Percentiles rank a stretch among this genome's conserved stretches.
Evolutionary conservation across 2,888 invertebrate genomes (phyloP).

Genomic region (Drosophila crucigera): DNA sequence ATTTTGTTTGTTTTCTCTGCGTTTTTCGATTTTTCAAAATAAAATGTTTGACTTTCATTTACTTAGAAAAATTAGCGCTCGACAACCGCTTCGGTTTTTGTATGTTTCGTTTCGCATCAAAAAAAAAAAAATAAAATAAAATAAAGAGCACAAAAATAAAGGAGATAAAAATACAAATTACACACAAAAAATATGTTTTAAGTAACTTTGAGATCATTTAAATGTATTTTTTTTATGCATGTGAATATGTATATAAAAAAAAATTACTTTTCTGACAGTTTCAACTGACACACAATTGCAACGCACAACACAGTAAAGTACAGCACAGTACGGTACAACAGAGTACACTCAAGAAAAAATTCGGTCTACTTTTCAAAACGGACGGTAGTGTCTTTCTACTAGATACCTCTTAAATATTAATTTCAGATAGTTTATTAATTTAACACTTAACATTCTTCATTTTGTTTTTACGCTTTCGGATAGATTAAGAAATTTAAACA

Average conservation of each 20-base stretch:
- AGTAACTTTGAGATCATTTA: slow-evolving; percentile 81
- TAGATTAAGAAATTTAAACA: background rate
- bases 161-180: slow-evolving; percentile 63
- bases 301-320: slow-evolving; percentile 1
- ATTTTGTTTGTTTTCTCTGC: slow-evolving; percentile 25
- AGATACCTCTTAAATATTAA: background rate
- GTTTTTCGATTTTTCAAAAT: slow-evolving; percentile 9
- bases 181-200: slow-evolving; percentile 75
- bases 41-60: background rate
- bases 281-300: slow-evolving; percentile 9
- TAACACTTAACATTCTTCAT: background rate
- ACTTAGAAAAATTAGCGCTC: slow-evolving; percentile 45
- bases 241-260: slow-evolving; percentile 53
- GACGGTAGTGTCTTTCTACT: background rate
- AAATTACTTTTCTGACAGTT: slow-evolving; percentile 26
- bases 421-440: background rate
- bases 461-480: background rate
- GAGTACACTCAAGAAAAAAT: background rate
- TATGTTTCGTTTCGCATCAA: slow-evolving; percentile 10
- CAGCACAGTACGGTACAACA: slow-evolving; percentile 5
- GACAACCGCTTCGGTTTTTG: slow-evolving; percentile 41
- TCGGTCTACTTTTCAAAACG: background rate
- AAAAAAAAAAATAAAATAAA: slow-evolving; percentile 2
- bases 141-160: slow-evolving; percentile 16
- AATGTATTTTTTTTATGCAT: slow-evolving; percentile 73